Evolutionary conservation across 2,113 vertebrate species (phyloP).

Genomic region (Urocitellus parryii): DNA sequence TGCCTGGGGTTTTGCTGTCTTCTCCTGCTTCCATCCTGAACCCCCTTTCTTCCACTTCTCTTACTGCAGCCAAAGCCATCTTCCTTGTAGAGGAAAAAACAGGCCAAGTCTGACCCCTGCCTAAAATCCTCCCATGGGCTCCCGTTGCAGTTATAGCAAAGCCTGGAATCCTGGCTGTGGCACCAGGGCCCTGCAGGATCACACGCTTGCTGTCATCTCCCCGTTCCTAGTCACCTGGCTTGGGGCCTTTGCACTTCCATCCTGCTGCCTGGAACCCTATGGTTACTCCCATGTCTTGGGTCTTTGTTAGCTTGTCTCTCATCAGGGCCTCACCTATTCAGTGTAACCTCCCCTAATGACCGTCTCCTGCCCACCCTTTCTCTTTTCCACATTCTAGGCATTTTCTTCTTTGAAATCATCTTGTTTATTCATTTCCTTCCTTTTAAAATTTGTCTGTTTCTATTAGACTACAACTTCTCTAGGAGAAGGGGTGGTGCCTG

Average conservation of each 20-base stretch:
- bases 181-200: neutral
- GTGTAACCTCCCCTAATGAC: neutral
- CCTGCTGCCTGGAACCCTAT: neutral
- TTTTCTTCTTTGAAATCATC: neutral
- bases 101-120: rapidly evolving
- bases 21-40: neutral
- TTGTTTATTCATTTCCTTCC: neutral
- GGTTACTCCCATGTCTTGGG: neutral
- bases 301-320: neutral
- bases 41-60: neutral
- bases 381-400: neutral
- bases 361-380: neutral
- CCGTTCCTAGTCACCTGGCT: neutral
- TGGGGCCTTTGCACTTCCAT: neutral
- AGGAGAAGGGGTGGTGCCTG: neutral
- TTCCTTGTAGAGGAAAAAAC: neutral
- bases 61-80: neutral
- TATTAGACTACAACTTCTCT: neutral
- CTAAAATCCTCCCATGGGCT: no score
- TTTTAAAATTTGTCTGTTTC: neutral
- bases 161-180: no score
- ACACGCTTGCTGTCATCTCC: neutral
- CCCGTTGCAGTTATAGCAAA: no score
- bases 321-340: neutral
- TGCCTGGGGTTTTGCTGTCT: neutral